Conservation (phyloP, 2,113 vertebrate species). For the Balaeniceps rex region DNA sequence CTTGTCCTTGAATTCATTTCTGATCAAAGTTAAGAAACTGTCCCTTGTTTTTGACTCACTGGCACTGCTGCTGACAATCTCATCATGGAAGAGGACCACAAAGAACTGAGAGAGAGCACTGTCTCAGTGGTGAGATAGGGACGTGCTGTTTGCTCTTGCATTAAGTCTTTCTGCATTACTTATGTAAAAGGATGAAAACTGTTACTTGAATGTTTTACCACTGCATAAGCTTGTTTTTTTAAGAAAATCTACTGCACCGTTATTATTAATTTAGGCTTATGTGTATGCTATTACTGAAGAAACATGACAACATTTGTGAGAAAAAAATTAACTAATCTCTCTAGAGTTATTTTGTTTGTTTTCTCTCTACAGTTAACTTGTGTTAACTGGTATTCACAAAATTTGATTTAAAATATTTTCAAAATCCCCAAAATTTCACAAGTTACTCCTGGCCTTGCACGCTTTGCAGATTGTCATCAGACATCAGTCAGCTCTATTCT, state of each 20-base stretch:
- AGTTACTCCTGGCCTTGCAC: background rate
- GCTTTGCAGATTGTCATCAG: background rate
- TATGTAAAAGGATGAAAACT: background rate
- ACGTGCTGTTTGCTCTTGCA: fast-evolving
- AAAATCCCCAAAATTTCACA: background rate
- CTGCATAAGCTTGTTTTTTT: background rate
- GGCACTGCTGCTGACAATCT: background rate
- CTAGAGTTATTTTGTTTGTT: background rate
- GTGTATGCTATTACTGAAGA: background rate
- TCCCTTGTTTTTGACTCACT: background rate
- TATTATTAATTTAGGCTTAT: background rate
- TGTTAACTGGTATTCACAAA: background rate
- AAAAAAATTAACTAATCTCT: background rate
- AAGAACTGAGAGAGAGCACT: background rate
- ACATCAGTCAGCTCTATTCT: background rate
- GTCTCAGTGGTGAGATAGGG: background rate
- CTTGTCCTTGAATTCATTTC: background rate
- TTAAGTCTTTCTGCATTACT: background rate
- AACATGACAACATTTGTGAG: background rate
- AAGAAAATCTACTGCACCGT: background rate
- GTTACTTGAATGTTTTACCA: background rate
- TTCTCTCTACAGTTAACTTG: background rate
- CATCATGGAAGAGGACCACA: background rate
- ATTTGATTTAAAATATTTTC: background rate
- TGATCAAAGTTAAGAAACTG: background rate